Conservation (phyloP, 2,888 invertebrate species). For the Xylota segnis region DNA sequence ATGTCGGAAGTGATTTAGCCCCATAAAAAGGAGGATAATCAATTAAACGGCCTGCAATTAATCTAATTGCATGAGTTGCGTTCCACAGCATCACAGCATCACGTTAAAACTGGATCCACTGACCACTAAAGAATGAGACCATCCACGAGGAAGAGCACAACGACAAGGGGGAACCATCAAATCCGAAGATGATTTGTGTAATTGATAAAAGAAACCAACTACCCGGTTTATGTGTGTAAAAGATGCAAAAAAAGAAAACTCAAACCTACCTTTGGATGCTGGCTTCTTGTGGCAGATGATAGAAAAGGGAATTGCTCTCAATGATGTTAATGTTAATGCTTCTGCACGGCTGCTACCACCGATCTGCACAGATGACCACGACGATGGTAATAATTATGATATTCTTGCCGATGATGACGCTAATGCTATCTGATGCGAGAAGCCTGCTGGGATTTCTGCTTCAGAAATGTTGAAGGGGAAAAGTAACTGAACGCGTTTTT, state of each 20-base stretch:
- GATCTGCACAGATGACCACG: conserved; percentile 43
- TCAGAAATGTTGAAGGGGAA: conserved; percentile 42
- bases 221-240: conserved; percentile 32
- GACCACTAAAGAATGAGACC: conserved; percentile 55
- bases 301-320: conserved; percentile 51
- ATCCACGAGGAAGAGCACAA: neutral
- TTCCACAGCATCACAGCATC: conserved; percentile 20
- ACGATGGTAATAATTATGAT: conserved; percentile 70
- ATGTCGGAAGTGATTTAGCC: conserved; percentile 71
- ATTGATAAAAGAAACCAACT: conserved; percentile 48
- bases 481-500: conserved; percentile 70
- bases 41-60: conserved; percentile 69
- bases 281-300: conserved; percentile 37
- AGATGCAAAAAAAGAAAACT: conserved; percentile 50
- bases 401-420: conserved; percentile 68
- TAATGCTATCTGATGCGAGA: conserved; percentile 71
- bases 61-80: conserved; percentile 71
- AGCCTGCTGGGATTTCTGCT: conserved; percentile 64
- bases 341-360: conserved; percentile 56
- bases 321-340: conserved; percentile 44
- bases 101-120: conserved; percentile 55
- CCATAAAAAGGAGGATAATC: conserved; percentile 59
- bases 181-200: conserved; percentile 65
- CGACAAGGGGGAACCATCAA: conserved; percentile 44
- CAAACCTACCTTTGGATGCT: conserved; percentile 64